A percentile compares a stretch with the other conserved stretches of the same genome.
Conservation (phyloP, 2,113 vertebrate genomes). For the Isichthys henryi region DNA sequence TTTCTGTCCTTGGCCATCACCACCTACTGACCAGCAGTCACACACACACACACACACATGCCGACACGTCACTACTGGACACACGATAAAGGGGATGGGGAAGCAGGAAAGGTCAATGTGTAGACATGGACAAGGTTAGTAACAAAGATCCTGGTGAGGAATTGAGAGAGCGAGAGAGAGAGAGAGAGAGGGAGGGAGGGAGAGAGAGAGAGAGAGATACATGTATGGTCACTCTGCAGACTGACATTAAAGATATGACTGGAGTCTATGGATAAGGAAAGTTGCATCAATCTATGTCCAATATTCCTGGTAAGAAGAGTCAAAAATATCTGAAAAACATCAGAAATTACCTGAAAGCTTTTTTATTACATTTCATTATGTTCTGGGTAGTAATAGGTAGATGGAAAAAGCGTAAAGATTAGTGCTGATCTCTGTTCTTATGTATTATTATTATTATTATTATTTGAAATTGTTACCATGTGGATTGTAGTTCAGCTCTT, state of each 20-base stretch:
- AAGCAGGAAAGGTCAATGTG: background rate
- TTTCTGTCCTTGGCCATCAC: conserved; percentile 41
- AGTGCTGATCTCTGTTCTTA: background rate
- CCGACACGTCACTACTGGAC: background rate
- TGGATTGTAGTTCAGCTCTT: background rate
- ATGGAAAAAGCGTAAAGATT: background rate
- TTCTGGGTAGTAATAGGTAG: background rate
- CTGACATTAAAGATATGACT: background rate
- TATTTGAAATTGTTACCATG: background rate
- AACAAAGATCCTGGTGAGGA: background rate
- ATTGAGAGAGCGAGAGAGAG: background rate
- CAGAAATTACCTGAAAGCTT: background rate
- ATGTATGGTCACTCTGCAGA: background rate
- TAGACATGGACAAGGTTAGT: background rate
- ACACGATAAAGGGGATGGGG: background rate
- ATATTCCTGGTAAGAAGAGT: background rate
- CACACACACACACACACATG: conserved; percentile 19
- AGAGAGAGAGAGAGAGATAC: background rate
- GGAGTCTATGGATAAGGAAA: background rate
- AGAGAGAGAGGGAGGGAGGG: background rate
- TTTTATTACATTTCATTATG: background rate
- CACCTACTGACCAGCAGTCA: conserved; percentile 34
- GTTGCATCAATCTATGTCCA: background rate
- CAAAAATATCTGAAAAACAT: background rate
- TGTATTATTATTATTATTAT: background rate